phyloP scores from a whole-genome alignment of 2,797 vertebrate genomes.

The Schizopygopsis pylzovi region DNA sequence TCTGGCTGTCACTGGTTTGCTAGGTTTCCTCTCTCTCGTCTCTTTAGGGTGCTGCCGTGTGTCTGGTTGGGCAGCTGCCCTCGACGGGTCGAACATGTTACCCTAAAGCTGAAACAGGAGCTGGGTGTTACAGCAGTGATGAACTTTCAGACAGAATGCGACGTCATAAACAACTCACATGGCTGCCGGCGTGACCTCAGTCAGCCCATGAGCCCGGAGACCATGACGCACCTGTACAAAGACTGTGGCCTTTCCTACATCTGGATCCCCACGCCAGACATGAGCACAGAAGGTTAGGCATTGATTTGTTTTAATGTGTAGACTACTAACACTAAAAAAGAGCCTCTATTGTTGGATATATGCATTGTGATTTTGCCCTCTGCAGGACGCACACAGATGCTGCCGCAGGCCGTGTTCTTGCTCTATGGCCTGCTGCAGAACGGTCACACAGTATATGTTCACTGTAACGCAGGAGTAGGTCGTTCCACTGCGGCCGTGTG shows the following conservation, averaged over 20 bases:
- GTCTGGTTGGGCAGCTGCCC: slow-evolving; percentile 97
- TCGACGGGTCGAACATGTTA: slow-evolving; percentile 91
- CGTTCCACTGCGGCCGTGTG: slow-evolving; percentile 90
- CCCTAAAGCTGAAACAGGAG: slow-evolving; percentile 91
- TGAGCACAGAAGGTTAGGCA: slow-evolving; percentile 94
- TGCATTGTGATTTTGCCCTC: slow-evolving; percentile 25
- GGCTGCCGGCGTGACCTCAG: slow-evolving; percentile 86
- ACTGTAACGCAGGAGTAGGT: slow-evolving; percentile 96
- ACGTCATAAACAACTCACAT: slow-evolving; percentile 89
- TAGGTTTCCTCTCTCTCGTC: neutral
- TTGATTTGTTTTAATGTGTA: neutral
- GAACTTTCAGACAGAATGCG: slow-evolving; percentile 97
- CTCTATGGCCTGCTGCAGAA: slow-evolving; percentile 91
- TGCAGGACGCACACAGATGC: slow-evolving; percentile 89
- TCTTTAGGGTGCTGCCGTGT: slow-evolving; percentile 86
- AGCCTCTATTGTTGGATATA: neutral
- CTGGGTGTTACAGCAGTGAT: slow-evolving; percentile 92
- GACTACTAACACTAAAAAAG: neutral
- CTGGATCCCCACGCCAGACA: slow-evolving; percentile 96
- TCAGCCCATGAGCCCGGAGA: slow-evolving; percentile 87
- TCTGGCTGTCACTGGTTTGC: neutral
- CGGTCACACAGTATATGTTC: slow-evolving; percentile 92
- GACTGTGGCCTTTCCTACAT: slow-evolving; percentile 89
- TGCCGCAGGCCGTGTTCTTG: slow-evolving; percentile 94
- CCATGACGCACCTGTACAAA: slow-evolving; percentile 88